Base-by-base conservation (phyloP, 2,113 vertebrate genomes). In the Macrotus californicus region DNA sequence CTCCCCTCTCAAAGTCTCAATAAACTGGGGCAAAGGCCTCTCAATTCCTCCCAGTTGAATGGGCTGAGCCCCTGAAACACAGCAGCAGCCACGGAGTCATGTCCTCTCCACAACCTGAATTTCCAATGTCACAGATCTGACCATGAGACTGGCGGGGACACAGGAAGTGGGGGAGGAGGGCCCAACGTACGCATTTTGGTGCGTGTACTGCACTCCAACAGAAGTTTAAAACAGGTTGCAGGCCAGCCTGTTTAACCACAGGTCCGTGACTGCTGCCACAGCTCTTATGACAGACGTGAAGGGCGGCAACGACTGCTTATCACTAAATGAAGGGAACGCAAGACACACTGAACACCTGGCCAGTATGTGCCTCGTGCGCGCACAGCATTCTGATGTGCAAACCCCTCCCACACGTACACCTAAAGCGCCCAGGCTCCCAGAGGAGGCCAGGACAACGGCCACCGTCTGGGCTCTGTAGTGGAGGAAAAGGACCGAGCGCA, bases 101-200 rank as follows among this genome's bases (percentile, higher is more conserved):
- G 56, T 3, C 43, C 87, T 22, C 34, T 34, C 15, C 1, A 6
- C 14, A n/a, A 59, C 21, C 11, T 3, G 1, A 22, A n/a, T 21
- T 48, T 69, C 90, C 67, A 43, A 18, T 31, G 70, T 52, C 24
- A 13, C 5, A 10, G 52, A 18, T 7, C 41, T 11, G 16, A 31
- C 75, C 48, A 10, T 15, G 2, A 59, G 59, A 13, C 43, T 21
- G 54, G 70, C 1, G 2, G 79, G 50, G 70, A 72, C 26, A 41
- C 18, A 18, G 0, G 0, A n/a, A 5, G 29, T 24, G 4, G 29
- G 54, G 83, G 36, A 2, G 1, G 21, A 34, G 9, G 8, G 59
- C 59, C 39, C 4, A 18, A 54, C 19, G 4, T 1, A 43, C 1
- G 41, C 3, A 0, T 18, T 22, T 76, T 46, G 76, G n/a, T 6